Evolutionary conservation across 2,113 vertebrate species (phyloP).

Genomic region (Alces alces): DNA sequence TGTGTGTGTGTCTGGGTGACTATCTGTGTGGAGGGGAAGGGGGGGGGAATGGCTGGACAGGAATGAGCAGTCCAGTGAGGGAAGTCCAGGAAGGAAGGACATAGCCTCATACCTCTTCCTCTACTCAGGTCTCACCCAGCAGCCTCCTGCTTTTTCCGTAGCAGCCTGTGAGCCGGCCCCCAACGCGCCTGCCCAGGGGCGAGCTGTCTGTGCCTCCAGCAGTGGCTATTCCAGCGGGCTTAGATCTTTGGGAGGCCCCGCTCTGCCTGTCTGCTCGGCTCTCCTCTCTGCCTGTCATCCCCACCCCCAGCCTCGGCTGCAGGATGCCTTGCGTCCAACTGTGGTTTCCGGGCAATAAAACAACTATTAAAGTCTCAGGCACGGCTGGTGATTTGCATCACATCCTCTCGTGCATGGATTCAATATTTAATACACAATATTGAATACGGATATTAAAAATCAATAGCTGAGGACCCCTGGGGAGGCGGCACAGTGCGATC

Average conservation of each 20-base stretch:
- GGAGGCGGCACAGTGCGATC: conserved; percentile 76
- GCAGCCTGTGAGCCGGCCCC: neutral
- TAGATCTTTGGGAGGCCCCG: neutral
- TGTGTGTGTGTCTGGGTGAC: neutral
- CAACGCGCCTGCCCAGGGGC: neutral
- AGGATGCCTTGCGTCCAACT: conserved; percentile 76
- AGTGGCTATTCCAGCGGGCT: neutral
- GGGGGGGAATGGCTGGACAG: neutral
- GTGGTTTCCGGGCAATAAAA: conserved; percentile 81
- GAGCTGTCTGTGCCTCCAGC: neutral
- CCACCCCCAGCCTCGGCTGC: conserved; percentile 55
- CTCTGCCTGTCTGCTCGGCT: neutral
- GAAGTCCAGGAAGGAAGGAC: conserved; percentile 65
- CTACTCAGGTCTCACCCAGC: neutral
- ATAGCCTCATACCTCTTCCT: conserved; percentile 65
- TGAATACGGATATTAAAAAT: conserved; percentile 85
- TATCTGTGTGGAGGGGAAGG: conserved; percentile 19
- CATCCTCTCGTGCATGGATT: conserved; percentile 80
- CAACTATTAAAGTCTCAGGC: conserved; percentile 83
- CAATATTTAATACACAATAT: conserved; percentile 84
- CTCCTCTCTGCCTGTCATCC: conserved; percentile 49
- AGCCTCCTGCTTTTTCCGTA: neutral
- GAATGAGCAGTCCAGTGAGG: conserved; percentile 49
- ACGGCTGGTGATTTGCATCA: conserved; percentile 82
- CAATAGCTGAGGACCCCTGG: conserved; percentile 82